Conservation (phyloP, 2,113 vertebrate species). For the Kryptolebias marmoratus region DNA sequence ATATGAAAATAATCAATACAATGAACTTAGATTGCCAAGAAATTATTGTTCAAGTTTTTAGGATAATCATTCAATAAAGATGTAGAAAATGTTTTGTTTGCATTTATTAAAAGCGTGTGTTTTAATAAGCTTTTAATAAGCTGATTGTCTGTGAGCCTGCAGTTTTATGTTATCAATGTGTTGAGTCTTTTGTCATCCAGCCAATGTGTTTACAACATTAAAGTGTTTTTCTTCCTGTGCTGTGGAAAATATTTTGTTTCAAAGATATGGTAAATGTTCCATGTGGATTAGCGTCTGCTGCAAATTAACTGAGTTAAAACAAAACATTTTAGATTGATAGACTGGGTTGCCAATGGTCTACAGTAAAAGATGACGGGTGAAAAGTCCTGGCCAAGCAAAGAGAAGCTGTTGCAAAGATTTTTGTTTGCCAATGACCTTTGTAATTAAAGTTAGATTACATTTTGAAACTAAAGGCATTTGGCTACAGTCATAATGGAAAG, state of each 20-base stretch:
- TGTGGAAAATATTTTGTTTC: slow-evolving; percentile 15
- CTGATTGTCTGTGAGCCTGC: neutral
- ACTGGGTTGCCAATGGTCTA: slow-evolving; percentile 3
- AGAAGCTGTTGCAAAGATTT: neutral
- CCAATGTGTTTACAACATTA: slow-evolving; percentile 17
- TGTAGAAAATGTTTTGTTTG: neutral
- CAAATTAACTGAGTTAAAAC: slow-evolving; percentile 21
- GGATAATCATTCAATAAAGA: neutral
- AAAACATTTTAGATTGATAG: slow-evolving; percentile 2
- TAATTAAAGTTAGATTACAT: neutral
- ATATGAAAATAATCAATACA: neutral
- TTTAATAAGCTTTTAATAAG: no score
- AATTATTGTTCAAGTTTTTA: neutral
- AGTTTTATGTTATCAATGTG: neutral
- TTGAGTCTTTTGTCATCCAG: slow-evolving; percentile 6
- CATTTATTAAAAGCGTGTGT: neutral
- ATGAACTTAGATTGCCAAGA: neutral
- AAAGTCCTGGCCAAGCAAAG: neutral
- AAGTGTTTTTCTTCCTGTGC: slow-evolving; percentile 20
- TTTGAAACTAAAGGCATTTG: neutral
- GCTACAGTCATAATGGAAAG: neutral
- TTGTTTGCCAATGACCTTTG: neutral
- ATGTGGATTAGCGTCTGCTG: slow-evolving; percentile 36
- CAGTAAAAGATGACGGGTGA: neutral
- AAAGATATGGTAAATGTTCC: slow-evolving; percentile 9